Percentiles rank a stretch among this genome's conserved stretches.
These are phyloP conservation scores for Bombus huntii DNA, from an alignment of 1,140 invertebrate genomes.

Conservation along the genomic window DNA sequence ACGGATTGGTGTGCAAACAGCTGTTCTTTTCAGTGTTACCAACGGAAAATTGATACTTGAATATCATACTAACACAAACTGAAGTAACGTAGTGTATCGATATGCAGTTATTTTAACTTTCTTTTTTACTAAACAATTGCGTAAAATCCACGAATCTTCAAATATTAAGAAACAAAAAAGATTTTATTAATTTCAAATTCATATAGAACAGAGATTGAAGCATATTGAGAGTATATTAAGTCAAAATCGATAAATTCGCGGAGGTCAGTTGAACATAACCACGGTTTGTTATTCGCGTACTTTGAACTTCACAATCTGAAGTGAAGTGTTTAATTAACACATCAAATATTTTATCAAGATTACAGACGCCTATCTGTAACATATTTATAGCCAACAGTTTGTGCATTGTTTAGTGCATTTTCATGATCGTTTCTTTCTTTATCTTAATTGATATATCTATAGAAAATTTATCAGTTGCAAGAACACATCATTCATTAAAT, in stretches of 20 bases:
- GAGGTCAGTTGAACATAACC: neutral
- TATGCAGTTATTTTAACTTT: neutral
- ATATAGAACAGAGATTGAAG: neutral
- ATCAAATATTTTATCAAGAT: slow-evolving; percentile 34
- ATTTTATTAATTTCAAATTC: neutral
- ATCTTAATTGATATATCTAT: neutral
- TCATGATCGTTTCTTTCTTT: neutral
- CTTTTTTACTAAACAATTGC: neutral
- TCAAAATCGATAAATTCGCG: slow-evolving; percentile 5
- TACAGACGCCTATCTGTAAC: no score
- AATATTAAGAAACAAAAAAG: no score
- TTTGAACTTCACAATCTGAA: slow-evolving; percentile 45
- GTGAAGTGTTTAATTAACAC: slow-evolving; percentile 49
- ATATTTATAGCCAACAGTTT: neutral
- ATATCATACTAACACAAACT: neutral
- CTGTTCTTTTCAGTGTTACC: slow-evolving; percentile 57
- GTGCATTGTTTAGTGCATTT: neutral
- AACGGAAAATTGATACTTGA: neutral
- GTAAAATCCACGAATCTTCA: neutral
- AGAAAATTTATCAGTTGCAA: neutral
- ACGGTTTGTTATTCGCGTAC: slow-evolving; percentile 31
- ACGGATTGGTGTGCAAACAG: slow-evolving; percentile 50
- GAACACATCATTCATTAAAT: neutral
- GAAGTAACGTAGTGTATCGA: neutral
- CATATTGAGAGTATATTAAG: neutral